Conservation (phyloP, 2,797 vertebrate genomes). For the Meda fulgida region DNA sequence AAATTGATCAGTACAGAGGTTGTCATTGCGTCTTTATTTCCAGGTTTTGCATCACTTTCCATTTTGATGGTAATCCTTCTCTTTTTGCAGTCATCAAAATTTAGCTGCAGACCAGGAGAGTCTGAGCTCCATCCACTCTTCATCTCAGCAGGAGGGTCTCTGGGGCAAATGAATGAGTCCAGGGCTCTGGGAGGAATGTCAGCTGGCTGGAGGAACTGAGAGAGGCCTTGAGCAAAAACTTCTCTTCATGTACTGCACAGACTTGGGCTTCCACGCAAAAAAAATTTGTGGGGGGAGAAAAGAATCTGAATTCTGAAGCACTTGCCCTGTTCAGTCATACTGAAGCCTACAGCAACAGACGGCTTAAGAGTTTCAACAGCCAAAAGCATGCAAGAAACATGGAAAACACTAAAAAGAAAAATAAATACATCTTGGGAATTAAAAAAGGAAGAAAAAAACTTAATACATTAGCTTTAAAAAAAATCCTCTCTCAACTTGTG, state of each 20-base stretch:
- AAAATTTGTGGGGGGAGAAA: not conserved
- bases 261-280: not conserved
- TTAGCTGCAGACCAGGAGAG: conserved; percentile 19
- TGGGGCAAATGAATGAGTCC: conserved; percentile 18
- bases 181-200: conserved; percentile 37
- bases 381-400: conserved; percentile 76
- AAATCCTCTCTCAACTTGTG: conserved; percentile 60
- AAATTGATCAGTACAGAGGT: conserved; percentile 45
- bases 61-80: conserved; percentile 70
- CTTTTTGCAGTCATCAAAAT: conserved; percentile 38
- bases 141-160: conserved; percentile 37
- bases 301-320: conserved; percentile 21
- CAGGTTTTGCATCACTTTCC: conserved; percentile 78
- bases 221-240: conserved; percentile 25
- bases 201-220: conserved; percentile 34
- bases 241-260: conserved; percentile 25
- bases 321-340: conserved; percentile 18
- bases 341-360: conserved; percentile 59
- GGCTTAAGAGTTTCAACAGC: conserved; percentile 74
- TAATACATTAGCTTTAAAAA: conserved; percentile 74
- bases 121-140: conserved; percentile 33
- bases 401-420: conserved; percentile 81
- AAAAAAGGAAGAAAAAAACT: conserved; percentile 73
- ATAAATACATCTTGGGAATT: conserved; percentile 94
- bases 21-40: conserved; percentile 79